A percentile compares a stretch with the other conserved stretches of the same genome.
These are phyloP conservation scores for Sipha maydis DNA, from an alignment of 2,888 invertebrate genomes.

Conservation along the genomic window DNA sequence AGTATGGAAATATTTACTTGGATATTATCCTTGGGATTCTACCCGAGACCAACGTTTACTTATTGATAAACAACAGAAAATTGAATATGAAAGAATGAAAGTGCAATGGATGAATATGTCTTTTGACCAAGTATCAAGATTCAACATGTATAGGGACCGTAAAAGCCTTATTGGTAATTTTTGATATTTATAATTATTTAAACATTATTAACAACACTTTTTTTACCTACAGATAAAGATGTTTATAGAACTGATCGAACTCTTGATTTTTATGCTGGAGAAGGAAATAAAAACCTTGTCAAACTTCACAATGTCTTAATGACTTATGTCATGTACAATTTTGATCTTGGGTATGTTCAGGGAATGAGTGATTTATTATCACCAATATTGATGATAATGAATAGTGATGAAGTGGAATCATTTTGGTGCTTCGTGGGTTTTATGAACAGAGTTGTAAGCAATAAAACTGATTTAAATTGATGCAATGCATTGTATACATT, in stretches of 20 bases:
- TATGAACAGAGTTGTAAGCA: constrained; percentile 91
- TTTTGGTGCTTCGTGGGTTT: constrained; percentile 99
- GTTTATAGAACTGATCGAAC: constrained; percentile 95
- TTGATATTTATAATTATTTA: not conserved
- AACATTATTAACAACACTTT: not conserved
- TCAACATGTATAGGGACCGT: constrained; percentile 87
- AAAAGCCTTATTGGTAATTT: constrained; percentile 84
- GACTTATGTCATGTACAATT: constrained; percentile 99
- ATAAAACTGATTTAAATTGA: not conserved
- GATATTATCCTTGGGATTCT: constrained; percentile 87
- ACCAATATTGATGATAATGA: constrained; percentile 87
- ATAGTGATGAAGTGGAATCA: constrained; percentile 88
- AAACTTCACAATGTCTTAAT: constrained; percentile 91
- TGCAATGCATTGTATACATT: not conserved
- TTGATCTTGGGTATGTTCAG: constrained; percentile 94
- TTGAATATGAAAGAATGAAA: constrained; percentile 95
- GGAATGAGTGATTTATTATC: constrained; percentile 98
- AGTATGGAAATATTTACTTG: constrained; percentile 95
- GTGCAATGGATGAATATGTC: constrained; percentile 94
- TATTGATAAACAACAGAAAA: constrained; percentile 77
- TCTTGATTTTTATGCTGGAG: constrained; percentile 91
- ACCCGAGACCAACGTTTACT: constrained; percentile 78
- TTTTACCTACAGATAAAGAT: constrained; percentile 81
- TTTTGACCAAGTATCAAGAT: constrained; percentile 85
- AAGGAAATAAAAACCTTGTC: constrained; percentile 87